Conservation (phyloP, 1,140 invertebrate species). For the Delia radicum region DNA sequence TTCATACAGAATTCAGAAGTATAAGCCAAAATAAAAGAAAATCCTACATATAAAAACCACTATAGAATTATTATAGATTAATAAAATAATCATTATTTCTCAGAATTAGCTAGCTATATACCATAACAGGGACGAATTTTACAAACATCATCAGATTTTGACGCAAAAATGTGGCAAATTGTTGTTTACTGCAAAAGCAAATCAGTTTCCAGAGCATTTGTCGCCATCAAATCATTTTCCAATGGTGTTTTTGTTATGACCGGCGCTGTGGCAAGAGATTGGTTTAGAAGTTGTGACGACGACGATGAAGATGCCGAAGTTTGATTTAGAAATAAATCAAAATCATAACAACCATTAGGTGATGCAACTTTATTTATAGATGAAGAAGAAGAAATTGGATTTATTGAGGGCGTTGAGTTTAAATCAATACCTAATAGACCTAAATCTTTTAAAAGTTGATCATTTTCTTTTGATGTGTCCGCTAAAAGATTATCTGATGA, state of each 20-base stretch:
- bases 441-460: slow-evolving; percentile 44
- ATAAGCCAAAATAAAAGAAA: background rate
- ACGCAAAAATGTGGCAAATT: background rate
- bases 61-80: background rate
- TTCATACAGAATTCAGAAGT: background rate
- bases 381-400: background rate
- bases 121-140: background rate
- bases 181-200: slow-evolving; percentile 41
- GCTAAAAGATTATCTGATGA: background rate
- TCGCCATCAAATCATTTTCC: slow-evolving; percentile 46
- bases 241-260: slow-evolving; percentile 32
- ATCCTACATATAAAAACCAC: background rate
- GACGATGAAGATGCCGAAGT: slow-evolving; percentile 7
- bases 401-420: too few species aligned
- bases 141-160: background rate
- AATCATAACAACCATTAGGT: slow-evolving; percentile 48
- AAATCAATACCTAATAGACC: slow-evolving; percentile 47
- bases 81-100: too few species aligned
- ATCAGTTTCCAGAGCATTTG: slow-evolving; percentile 48
- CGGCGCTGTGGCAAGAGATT: too few species aligned
- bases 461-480: slow-evolving; percentile 31
- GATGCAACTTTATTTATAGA: slow-evolving; percentile 30
- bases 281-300: background rate
- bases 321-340: slow-evolving; percentile 50
- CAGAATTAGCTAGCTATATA: background rate